Evolutionary conservation across 1,140 invertebrate species (phyloP), one percentile per base, ranked within the genome.

Genomic region (Alviniconcha marisindica): DNA sequence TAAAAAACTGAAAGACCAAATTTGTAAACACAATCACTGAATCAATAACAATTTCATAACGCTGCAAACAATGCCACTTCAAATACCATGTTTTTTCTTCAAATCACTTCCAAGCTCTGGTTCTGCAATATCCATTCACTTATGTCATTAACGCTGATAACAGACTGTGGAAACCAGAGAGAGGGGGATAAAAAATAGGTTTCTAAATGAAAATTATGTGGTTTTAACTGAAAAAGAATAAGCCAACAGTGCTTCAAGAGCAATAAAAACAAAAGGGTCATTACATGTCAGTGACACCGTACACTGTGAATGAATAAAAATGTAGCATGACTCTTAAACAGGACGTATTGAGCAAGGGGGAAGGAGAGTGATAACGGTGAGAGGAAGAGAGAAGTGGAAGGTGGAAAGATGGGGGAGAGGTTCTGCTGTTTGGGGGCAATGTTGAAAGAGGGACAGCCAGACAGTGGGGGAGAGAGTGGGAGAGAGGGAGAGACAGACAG

Each of bases 351-450:
- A 28, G 12, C 7, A 69, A 14, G 12, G 33, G 66, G n/a, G 66
- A 69, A n/a, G n/a, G 66, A 69, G 66, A 69, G 66, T 12, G 66
- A 69, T 7, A 69, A n/a, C n/a, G n/a, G 66, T 12, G 33, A 69
- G 66, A 69, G 66, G n/a, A n/a, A 69, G 66, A 69, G 66, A 69
- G 66, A 69, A n/a, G n/a, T 7, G n/a, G 66, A 69, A n/a, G n/a
- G 48, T 12, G 48, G 21, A 21, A 51, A 21, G 21, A 21, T 12
- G 48, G 21, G 48, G 21, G 48, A 51, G 48, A 51, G 48, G 21
- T 12, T 51, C 21, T 12, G 21, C 21, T 51, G 21, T 12, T 7
- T 12, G 48, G 21, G 48, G 21, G 48, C 7, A 21, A 51, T 7
- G 21, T 7, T 12, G 66, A 69, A n/a, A 69, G 66, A 69, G 66